Conservation (phyloP, 2,113 vertebrate species). For the Terrapene triunguis region DNA sequence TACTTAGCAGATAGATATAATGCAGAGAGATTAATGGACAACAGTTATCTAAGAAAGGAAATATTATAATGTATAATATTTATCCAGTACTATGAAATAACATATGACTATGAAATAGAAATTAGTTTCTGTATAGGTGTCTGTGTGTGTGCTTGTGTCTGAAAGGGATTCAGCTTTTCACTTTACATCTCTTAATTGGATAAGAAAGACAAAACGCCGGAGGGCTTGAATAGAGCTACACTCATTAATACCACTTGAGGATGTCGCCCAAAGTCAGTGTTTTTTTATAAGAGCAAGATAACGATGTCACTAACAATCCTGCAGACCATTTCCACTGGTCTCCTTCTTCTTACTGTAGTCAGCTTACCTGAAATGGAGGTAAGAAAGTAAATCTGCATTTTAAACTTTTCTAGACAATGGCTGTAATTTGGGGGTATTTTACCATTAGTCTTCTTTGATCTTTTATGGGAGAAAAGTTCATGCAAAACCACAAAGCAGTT, state of each 20-base stretch:
- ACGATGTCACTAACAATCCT: background rate
- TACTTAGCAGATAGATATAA: background rate
- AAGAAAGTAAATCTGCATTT: background rate
- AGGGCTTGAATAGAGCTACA: background rate
- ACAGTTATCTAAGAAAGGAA: background rate
- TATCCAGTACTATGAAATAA: background rate
- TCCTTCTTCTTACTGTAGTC: background rate
- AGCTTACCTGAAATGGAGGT: background rate
- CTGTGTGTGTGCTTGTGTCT: rapidly evolving
- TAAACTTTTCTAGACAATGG: background rate
- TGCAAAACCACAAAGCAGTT: background rate
- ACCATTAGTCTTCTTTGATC: background rate
- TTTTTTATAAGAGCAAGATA: no score
- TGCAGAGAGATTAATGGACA: background rate
- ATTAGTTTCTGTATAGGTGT: background rate
- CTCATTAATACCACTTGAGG: background rate
- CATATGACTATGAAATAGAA: background rate
- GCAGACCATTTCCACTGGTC: background rate
- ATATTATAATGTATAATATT: background rate
- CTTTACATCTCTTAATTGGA: background rate
- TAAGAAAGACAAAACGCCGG: background rate
- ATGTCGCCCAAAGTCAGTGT: background rate
- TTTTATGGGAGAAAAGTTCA: no score
- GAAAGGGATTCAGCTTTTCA: background rate
- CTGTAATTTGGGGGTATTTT: rapidly evolving